Conservation (phyloP, 2,888 invertebrate genomes). For the Zelleria hepariella region DNA sequence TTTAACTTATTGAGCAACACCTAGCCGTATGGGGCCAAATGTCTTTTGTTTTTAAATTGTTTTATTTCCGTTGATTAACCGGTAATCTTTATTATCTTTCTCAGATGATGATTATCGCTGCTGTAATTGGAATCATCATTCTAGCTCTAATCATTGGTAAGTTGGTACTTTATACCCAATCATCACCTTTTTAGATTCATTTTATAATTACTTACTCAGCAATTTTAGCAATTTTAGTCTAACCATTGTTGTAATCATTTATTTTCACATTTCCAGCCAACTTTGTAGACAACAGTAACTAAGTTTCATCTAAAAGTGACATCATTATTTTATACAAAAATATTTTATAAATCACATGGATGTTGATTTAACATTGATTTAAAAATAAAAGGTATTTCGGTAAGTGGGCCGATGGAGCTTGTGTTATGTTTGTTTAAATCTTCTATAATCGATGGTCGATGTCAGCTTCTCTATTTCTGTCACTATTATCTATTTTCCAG, state of each 20-base stretch:
- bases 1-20: no score
- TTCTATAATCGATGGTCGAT: background rate
- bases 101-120: slow-evolving; percentile 93
- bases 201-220: background rate
- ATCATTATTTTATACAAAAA: background rate
- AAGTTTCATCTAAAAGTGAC: slow-evolving; percentile 58
- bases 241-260: slow-evolving; percentile 47
- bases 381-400: background rate
- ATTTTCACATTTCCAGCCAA: slow-evolving; percentile 67
- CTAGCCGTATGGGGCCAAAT: no score
- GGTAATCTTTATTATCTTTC: slow-evolving; percentile 21
- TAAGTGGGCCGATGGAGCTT: background rate
- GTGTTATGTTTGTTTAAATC: background rate
- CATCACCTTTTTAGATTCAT: slow-evolving; percentile 21
- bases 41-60: no score
- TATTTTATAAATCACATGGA: background rate
- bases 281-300: slow-evolving; percentile 65
- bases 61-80: no score
- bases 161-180: slow-evolving; percentile 29
- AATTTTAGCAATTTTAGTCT: background rate
- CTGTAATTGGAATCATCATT: slow-evolving; percentile 86
- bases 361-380: background rate
- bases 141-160: slow-evolving; percentile 92
- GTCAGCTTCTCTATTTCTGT: background rate
- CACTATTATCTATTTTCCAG: background rate